These are phyloP conservation scores for Amphipyra berbera DNA, from an alignment of 2,888 invertebrate species.

Conservation along the genomic window DNA sequence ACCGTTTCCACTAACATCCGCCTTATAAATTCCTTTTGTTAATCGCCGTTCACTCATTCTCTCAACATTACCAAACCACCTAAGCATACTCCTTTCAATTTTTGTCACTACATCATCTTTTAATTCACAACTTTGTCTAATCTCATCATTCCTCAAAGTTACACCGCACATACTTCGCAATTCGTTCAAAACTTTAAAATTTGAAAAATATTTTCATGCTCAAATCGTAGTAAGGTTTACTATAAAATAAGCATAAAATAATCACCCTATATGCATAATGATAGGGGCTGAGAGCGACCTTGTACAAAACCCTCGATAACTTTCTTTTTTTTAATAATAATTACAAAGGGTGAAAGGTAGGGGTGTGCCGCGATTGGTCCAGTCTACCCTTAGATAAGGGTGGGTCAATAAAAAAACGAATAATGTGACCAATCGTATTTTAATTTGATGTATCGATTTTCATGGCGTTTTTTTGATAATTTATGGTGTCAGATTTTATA, in stretches of 20 bases:
- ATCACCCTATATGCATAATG: conserved; percentile 21
- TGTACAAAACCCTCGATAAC: conserved; percentile 32
- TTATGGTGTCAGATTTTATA: not conserved
- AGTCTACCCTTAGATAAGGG: conserved; percentile 26
- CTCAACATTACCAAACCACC: no score
- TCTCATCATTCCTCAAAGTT: no score
- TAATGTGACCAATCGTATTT: conserved; percentile 30
- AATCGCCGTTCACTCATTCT: no score
- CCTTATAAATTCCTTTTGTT: no score
- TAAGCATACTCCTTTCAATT: no score
- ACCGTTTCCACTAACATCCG: no score
- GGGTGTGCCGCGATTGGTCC: conserved; percentile 36
- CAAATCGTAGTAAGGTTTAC: not conserved
- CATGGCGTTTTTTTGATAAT: not conserved
- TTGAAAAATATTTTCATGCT: no score
- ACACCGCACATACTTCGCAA: no score
- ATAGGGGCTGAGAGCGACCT: conserved; percentile 27
- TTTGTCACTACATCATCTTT: no score
- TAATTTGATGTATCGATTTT: conserved; percentile 34
- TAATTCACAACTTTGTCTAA: no score
- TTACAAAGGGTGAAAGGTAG: conserved; percentile 58
- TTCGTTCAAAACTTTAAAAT: no score
- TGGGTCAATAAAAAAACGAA: conserved; percentile 27
- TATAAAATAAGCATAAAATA: conserved; percentile 31
- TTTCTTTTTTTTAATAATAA: conserved; percentile 57